phyloP scores from a whole-genome alignment of 2,113 vertebrate genomes.

The Boleophthalmus pectinirostris region DNA sequence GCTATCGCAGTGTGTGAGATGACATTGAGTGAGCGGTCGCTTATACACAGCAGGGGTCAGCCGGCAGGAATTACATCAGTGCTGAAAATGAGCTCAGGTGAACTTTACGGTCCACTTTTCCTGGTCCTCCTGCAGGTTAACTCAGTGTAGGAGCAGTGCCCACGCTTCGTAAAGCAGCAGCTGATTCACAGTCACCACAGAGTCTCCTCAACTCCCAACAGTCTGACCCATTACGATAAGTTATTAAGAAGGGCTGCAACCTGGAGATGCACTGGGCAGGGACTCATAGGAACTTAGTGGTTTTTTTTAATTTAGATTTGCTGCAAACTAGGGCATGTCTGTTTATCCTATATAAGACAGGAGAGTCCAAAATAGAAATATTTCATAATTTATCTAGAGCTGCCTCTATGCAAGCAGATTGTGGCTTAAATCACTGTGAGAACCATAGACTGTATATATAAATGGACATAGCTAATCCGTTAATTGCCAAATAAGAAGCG shows the following conservation, averaged over 20 bases:
- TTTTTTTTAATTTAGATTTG: not conserved
- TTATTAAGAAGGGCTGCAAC: constrained; percentile 27
- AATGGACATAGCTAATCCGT: too few relatives aligned
- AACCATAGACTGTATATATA: too few relatives aligned
- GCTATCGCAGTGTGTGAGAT: constrained; percentile 27
- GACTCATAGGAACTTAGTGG: not conserved
- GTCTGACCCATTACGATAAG: constrained; percentile 49
- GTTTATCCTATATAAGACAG: not conserved
- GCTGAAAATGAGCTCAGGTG: constrained; percentile 17
- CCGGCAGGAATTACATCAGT: constrained; percentile 16
- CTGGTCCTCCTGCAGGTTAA: constrained; percentile 27
- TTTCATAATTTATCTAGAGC: not conserved
- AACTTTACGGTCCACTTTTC: constrained; percentile 26
- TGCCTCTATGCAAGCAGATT: too few relatives aligned
- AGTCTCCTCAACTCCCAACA: constrained; percentile 27
- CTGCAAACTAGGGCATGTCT: not conserved
- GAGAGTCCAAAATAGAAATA: not conserved
- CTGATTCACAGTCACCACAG: constrained; percentile 47
- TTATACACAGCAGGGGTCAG: constrained; percentile 18
- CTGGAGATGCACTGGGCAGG: constrained; percentile 28
- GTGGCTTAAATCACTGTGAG: too few relatives aligned
- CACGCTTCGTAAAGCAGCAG: constrained; percentile 29
- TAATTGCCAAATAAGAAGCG: too few relatives aligned
- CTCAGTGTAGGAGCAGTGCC: constrained; percentile 19
- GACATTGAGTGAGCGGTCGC: constrained; percentile 2